phyloP scores from a whole-genome alignment of 37 sponge, comb jelly and placozoan genomes.

The Ianthella basta region DNA sequence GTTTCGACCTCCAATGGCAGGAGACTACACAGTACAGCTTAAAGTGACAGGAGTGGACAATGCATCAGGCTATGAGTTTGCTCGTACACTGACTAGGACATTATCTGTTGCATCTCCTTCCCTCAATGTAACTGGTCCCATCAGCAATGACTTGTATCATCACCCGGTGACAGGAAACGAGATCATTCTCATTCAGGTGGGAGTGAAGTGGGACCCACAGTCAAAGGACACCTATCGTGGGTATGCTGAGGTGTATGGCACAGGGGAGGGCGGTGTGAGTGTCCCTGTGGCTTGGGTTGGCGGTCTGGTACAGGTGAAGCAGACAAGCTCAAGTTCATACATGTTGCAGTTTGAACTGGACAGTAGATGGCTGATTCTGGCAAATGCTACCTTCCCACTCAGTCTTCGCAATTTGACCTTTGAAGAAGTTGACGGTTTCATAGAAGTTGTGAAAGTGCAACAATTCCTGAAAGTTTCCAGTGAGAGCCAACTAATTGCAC shows the following conservation, averaged over 20 bases:
- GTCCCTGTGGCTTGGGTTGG: constrained; percentile 27
- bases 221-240: neutral
- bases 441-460: neutral
- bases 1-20: neutral
- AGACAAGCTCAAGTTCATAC: neutral
- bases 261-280: neutral
- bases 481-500: neutral
- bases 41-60: neutral
- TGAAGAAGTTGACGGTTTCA: neutral
- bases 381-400: constrained; percentile 13
- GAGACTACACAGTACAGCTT: neutral
- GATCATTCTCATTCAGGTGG: neutral
- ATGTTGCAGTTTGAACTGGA: constrained; percentile 20
- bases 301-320: constrained; percentile 4
- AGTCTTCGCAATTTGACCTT: neutral
- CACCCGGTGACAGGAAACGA: neutral
- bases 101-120: constrained; percentile 17
- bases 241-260: constrained; percentile 15
- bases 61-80: neutral
- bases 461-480: neutral
- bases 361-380: neutral
- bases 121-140: neutral
- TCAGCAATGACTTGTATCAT: neutral
- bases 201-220: neutral
- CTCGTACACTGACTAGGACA: neutral